A percentile compares a stretch with the other conserved stretches of the same genome.
phyloP scores from a whole-genome alignment of 1,140 invertebrate species.

The Augochlora pura region DNA sequence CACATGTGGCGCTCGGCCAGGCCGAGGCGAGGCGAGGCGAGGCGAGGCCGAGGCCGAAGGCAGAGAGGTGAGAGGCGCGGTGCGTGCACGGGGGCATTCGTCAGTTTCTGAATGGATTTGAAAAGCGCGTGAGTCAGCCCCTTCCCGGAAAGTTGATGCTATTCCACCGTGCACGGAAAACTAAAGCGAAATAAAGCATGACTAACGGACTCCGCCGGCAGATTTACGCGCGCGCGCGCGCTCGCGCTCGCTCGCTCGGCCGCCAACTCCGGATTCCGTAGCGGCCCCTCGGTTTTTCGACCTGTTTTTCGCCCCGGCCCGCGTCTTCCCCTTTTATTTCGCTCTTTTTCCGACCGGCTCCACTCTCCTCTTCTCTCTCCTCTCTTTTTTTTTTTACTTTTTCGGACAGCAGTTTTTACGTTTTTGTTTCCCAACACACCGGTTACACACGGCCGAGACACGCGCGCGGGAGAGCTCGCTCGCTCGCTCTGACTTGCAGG shows the following conservation, averaged over 20 bases:
- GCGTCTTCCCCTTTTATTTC: not conserved
- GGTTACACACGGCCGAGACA: not conserved
- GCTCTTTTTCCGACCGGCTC: not conserved
- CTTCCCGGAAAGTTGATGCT: conserved; percentile 57
- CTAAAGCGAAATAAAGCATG: conserved; percentile 51
- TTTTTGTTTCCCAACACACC: not conserved
- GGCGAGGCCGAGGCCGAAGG: no score
- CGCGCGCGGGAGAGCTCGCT: not conserved
- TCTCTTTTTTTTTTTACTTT: not conserved
- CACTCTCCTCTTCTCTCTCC: no score
- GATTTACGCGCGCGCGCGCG: conserved; percentile 24
- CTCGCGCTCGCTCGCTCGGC: not conserved
- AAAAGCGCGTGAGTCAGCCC: conserved; percentile 53
- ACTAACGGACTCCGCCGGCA: conserved; percentile 46
- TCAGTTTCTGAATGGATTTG: conserved; percentile 55
- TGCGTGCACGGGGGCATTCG: conserved; percentile 39
- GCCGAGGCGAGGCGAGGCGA: not conserved
- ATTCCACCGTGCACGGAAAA: conserved; percentile 49
- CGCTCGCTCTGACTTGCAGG: no score
- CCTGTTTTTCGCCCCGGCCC: conserved; percentile 10
- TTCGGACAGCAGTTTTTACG: not conserved
- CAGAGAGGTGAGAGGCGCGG: no score
- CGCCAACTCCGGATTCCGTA: conserved; percentile 13
- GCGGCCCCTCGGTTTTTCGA: not conserved
- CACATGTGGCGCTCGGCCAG: conserved; percentile 37